These are phyloP conservation scores for Takifugu ocellatus DNA, from an alignment of 2,797 vertebrate genomes.

Conservation along the genomic window DNA sequence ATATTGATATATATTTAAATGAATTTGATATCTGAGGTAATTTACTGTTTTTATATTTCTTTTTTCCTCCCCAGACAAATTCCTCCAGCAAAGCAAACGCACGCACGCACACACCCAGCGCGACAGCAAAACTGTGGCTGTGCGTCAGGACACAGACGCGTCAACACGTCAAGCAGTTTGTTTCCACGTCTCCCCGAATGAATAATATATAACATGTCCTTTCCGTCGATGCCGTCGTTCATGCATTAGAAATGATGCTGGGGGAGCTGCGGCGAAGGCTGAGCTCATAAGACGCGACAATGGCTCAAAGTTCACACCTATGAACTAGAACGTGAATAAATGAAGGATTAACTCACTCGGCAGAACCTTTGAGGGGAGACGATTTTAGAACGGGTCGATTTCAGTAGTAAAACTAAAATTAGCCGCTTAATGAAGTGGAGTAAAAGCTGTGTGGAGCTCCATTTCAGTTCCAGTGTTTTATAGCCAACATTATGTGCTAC, in stretches of 20 bases:
- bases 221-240: constrained; percentile 59
- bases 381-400: background rate
- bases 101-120: too few species aligned
- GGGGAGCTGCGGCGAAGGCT: constrained; percentile 39
- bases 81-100: constrained; percentile 36
- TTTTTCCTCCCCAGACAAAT: background rate
- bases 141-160: constrained; percentile 31
- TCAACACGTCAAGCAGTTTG: constrained; percentile 45
- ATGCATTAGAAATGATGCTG: constrained; percentile 64
- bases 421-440: constrained; percentile 34
- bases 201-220: constrained; percentile 64
- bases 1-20: too few species aligned
- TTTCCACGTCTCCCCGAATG: constrained; percentile 61
- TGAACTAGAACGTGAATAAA: constrained; percentile 26
- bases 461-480: constrained; percentile 31
- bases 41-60: background rate
- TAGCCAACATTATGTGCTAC: constrained; percentile 22
- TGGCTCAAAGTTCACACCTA: constrained; percentile 45
- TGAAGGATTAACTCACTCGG: constrained; percentile 2
- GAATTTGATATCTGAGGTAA: background rate
- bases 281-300: constrained; percentile 50
- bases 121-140: too few species aligned
- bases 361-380: background rate
- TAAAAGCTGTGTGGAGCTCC: constrained; percentile 17
- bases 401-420: constrained; percentile 13